Conservation (phyloP, 2,888 invertebrate species). For the Nomada fabriciana region DNA sequence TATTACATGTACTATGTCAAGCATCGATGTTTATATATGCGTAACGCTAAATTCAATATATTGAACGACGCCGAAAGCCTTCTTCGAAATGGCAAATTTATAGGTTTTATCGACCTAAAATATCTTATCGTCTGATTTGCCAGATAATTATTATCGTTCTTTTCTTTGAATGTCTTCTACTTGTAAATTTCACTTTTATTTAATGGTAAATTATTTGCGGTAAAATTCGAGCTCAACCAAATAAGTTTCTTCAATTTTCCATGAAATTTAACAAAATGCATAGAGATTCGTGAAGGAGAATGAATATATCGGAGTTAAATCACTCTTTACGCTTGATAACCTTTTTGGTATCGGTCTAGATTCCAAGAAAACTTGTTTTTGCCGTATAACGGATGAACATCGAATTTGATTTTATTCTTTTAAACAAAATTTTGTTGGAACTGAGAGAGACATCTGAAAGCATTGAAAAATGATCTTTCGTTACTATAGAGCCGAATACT, state of each 20-base stretch:
- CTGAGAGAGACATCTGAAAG: not conserved
- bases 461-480: not conserved
- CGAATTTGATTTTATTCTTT: constrained; percentile 3
- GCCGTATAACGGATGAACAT: not conserved
- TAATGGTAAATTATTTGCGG: not conserved
- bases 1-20: constrained; percentile 23
- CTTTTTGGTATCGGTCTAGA: not conserved
- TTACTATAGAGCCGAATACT: constrained; percentile 50
- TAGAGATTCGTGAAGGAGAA: not conserved
- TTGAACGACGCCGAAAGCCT: constrained; percentile 8
- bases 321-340: not conserved
- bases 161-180: not conserved
- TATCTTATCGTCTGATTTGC: constrained; percentile 39
- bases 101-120: not conserved
- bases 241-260: not conserved
- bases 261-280: not conserved
- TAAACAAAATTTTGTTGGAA: not conserved
- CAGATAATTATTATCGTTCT: constrained; percentile 41
- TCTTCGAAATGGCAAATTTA: constrained; percentile 21
- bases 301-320: not conserved
- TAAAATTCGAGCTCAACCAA: not conserved
- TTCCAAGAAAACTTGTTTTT: not conserved
- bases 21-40: constrained; percentile 20
- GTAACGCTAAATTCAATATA: constrained; percentile 33
- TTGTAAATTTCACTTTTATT: not conserved